Evolutionary conservation across 2,888 invertebrate species (phyloP).

Genomic region (Hesperia comma): DNA sequence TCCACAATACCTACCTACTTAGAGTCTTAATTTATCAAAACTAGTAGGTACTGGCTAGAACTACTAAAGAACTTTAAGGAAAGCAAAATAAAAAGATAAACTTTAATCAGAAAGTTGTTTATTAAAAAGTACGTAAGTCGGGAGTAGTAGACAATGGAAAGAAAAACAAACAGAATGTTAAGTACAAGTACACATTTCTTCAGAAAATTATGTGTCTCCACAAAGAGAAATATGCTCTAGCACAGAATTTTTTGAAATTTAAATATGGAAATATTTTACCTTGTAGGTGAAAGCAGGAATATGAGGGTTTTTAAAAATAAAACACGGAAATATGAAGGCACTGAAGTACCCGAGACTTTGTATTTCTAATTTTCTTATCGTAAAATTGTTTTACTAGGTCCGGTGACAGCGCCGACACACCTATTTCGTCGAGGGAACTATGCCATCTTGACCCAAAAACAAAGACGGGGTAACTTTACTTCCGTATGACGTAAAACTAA

Average conservation of each 20-base stretch:
- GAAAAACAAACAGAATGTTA: slow-evolving; percentile 15
- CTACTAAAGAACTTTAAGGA: slow-evolving; percentile 4
- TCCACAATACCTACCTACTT: neutral
- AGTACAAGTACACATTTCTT: neutral
- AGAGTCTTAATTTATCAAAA: slow-evolving; percentile 18
- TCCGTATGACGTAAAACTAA: too few relatives aligned
- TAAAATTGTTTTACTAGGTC: slow-evolving; percentile 4
- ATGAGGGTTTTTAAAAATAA: neutral
- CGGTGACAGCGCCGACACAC: slow-evolving; percentile 5
- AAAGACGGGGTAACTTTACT: neutral
- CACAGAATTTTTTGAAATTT: slow-evolving; percentile 23
- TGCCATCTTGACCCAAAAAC: neutral
- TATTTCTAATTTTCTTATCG: slow-evolving; percentile 3
- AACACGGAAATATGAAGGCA: neutral
- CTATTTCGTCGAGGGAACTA: slow-evolving; percentile 1
- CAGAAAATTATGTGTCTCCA: neutral
- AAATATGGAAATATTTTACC: slow-evolving; percentile 27
- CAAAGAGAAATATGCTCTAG: slow-evolving; percentile 17
- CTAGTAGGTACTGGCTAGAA: neutral
- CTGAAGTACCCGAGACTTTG: neutral
- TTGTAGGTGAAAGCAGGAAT: slow-evolving; percentile 1
- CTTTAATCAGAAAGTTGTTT: slow-evolving; percentile 29
- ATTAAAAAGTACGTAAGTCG: slow-evolving; percentile 29
- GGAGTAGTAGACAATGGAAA: neutral
- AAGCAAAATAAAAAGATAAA: slow-evolving; percentile 23